Evolutionary conservation across 2,113 vertebrate species (phyloP), one percentile per base, ranked within the genome.

Genomic region (Elephas maximus): DNA sequence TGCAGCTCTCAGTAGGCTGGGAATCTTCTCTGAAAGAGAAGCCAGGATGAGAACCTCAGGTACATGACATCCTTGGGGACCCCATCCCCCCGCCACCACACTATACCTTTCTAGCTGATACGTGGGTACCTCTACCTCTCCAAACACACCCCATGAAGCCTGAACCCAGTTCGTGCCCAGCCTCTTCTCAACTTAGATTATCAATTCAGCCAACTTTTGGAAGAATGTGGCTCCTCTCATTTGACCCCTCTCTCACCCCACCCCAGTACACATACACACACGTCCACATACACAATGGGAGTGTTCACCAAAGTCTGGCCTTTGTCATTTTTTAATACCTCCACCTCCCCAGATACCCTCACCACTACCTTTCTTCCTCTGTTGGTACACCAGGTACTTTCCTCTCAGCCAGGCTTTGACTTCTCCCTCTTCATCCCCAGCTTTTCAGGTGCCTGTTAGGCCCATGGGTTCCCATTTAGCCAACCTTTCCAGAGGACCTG

Each of bases 21-120:
- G 41, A 82, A 86, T 44, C 78, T 90, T 83, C 80, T 73, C 48
- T 82, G 53, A 91, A 96, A 96, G 73, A 91, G 91, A 91, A 88
- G 28, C 71, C 79, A 94, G 60, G 57, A 91, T 26, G 53, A 93
- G 85, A 94, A 65, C 63, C 67, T 67, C 69, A 83, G 63, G 44
- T 87, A 45, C 30, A 9, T 20, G 73, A 85, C 21, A 78, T 60
- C 79, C 85, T 63, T 30, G 67, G 81, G 60, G 45, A 2, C 45
- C 62, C 24, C 0, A 1, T 26, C 45, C 4, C 26, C 8, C 14
- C 11, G 37, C 37, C 37, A 37, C 37, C 37, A 37, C 37, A 23
- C 62, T 48, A 44, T 30, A 30, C 69, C 62, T 85, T 7, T 83
- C 57, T 79, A 33, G 87, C 41, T 51, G 48, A 60, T 89, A 26